phyloP scores from a whole-genome alignment of 2,797 vertebrate genomes.

The Zonotrichia albicollis region DNA sequence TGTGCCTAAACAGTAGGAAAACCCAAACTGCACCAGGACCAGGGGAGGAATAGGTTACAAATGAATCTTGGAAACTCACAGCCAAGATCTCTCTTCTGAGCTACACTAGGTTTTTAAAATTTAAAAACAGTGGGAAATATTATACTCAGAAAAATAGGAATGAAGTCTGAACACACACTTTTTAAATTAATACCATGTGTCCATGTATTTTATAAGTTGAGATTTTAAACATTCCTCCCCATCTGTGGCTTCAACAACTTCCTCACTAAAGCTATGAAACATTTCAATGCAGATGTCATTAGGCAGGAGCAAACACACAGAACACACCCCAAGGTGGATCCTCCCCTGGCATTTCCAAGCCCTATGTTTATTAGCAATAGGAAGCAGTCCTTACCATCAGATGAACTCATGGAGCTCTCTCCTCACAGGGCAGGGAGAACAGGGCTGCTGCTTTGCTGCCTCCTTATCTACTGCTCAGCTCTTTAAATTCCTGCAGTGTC shows the following conservation, averaged over 20 bases:
- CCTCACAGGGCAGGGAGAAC: not conserved
- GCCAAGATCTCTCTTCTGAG: not conserved
- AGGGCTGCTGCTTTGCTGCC: not conserved
- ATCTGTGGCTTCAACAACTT: not conserved
- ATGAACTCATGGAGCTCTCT: not conserved
- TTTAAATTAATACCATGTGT: not conserved
- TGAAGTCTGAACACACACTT: not conserved
- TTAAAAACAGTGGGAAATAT: not conserved
- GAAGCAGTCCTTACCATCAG: conserved; percentile 35
- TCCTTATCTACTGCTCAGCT: not conserved
- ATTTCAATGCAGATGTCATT: fast-evolving
- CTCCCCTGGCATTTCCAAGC: not conserved
- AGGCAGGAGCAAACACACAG: not conserved
- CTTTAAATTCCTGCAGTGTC: not conserved
- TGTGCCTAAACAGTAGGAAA: not conserved
- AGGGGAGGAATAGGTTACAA: not conserved
- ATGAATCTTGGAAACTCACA: not conserved
- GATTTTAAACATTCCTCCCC: not conserved
- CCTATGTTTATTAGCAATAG: not conserved
- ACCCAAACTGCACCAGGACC: not conserved
- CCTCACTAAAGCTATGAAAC: not conserved
- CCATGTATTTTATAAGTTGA: not conserved
- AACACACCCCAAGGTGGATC: fast-evolving
- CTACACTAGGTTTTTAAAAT: not conserved
- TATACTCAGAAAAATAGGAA: not conserved